Percentiles rank a stretch among this genome's conserved stretches.
Conservation (phyloP, 2,888 invertebrate genomes). For the Chironomus riparius region DNA sequence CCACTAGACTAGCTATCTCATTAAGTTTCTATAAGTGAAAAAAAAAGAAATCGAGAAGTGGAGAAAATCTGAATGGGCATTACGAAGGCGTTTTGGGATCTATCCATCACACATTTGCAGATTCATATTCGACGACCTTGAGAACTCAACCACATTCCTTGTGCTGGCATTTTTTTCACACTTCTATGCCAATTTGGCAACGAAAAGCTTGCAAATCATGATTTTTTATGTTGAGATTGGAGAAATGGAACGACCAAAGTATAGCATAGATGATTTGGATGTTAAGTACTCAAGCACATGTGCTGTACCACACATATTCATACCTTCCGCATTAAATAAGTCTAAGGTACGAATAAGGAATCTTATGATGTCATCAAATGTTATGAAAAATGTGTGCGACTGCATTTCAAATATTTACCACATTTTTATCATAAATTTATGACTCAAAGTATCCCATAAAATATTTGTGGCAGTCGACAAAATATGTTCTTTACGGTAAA, state of each 20-base stretch:
- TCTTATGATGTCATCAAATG: not conserved
- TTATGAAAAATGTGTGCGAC: too few relatives aligned
- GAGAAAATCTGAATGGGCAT: not conserved
- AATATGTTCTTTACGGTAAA: not conserved
- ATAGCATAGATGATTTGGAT: not conserved
- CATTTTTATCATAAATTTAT: not conserved
- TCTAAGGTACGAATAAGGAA: not conserved
- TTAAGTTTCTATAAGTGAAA: not conserved
- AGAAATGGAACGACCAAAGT: not conserved
- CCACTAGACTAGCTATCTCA: not conserved
- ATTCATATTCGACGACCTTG: not conserved
- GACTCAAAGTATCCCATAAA: not conserved
- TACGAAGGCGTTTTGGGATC: not conserved
- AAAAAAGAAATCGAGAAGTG: too few relatives aligned
- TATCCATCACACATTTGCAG: not conserved
- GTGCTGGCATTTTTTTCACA: not conserved
- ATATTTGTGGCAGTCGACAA: not conserved
- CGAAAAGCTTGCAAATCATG: not conserved
- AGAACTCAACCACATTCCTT: not conserved
- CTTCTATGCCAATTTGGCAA: not conserved
- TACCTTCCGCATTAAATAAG: not conserved
- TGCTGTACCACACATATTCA: not conserved
- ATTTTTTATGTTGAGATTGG: not conserved
- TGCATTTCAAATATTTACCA: not conserved
- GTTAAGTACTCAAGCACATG: not conserved